Percentiles rank a stretch among this genome's conserved stretches.
Conservation (phyloP, 2,888 invertebrate genomes). For the Seira ritae region DNA sequence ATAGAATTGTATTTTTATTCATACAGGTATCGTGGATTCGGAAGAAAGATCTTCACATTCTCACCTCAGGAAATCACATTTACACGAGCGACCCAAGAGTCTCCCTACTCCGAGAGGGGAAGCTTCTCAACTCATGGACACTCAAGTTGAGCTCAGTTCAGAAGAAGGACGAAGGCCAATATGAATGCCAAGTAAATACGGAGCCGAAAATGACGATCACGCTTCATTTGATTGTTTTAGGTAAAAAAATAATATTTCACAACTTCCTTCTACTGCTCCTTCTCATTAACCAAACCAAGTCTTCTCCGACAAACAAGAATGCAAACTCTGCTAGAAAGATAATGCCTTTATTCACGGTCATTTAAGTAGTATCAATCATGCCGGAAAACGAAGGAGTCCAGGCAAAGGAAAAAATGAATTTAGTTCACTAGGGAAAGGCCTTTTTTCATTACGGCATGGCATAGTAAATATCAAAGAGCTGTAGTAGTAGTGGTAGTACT, state of each 20-base stretch:
- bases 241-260: slow-evolving; percentile 72
- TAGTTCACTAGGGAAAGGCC: no score
- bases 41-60: slow-evolving; percentile 70
- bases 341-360: no score
- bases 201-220: slow-evolving; percentile 74
- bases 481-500: no score
- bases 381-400: no score
- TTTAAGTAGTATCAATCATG: no score
- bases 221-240: slow-evolving; percentile 74
- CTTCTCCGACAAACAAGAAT: no score
- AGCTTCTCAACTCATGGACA: slow-evolving; percentile 64
- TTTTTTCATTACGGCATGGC: no score
- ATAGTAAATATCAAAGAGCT: no score
- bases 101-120: slow-evolving; percentile 58
- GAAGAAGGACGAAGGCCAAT: slow-evolving; percentile 73
- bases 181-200: slow-evolving; percentile 75
- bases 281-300: no score
- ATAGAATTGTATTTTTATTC: slow-evolving; percentile 14
- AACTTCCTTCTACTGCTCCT: no score
- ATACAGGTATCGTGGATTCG: slow-evolving; percentile 72
- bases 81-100: slow-evolving; percentile 70
- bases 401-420: no score
- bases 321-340: no score
- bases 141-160: slow-evolving; percentile 62
- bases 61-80: slow-evolving; percentile 70